These are phyloP conservation scores for Cryptomyrus ogoouensis DNA, from an alignment of 2,113 vertebrate genomes.

Conservation along the genomic window DNA sequence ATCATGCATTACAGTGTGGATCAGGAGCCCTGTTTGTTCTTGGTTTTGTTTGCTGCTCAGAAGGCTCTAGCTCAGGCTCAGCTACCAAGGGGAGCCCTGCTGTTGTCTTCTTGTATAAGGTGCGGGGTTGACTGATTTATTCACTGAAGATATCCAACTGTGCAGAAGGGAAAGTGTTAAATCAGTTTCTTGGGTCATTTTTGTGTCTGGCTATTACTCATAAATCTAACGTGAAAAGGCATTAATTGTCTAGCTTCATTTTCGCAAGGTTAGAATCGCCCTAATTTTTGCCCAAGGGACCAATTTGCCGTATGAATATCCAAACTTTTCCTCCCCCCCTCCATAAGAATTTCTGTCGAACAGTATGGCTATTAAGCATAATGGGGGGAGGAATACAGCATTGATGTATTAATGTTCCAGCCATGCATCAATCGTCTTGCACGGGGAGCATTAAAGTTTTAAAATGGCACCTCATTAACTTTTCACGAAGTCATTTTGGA, in stretches of 20 bases:
- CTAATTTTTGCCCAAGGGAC: neutral
- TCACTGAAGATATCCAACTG: neutral
- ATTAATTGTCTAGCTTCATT: neutral
- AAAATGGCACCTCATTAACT: neutral
- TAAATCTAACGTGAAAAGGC: neutral
- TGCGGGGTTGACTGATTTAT: neutral
- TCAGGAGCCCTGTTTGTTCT: neutral
- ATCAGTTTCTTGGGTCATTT: neutral
- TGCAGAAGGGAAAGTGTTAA: neutral
- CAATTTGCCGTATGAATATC: neutral
- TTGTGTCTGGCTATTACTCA: neutral
- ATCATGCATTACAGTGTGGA: neutral
- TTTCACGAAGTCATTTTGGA: neutral
- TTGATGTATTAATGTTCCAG: neutral
- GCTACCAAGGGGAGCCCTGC: neutral
- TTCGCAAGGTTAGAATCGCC: neutral
- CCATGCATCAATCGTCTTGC: neutral
- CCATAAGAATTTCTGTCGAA: neutral
- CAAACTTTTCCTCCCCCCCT: neutral
- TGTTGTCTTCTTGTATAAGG: neutral
- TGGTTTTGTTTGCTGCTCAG: neutral
- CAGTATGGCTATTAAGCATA: neutral
- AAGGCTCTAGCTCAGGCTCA: neutral
- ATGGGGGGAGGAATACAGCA: neutral
- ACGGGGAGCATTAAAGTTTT: conserved; percentile 11